Percentiles rank a stretch among this genome's conserved stretches.
Conservation (phyloP, 2,797 vertebrate species). For the Harpagifer antarcticus region DNA sequence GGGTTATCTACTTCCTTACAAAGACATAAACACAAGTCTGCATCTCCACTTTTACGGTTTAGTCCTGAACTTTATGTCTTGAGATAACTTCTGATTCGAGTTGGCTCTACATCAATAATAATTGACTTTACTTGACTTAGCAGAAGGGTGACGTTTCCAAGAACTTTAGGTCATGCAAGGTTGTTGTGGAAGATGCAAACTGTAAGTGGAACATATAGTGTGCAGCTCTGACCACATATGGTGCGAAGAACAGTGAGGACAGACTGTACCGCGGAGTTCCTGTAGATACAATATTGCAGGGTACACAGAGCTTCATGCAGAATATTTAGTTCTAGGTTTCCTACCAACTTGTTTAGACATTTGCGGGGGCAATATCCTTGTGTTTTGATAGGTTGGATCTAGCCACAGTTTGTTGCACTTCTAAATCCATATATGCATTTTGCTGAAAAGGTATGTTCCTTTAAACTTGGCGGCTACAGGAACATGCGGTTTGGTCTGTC, state of each 20-base stretch:
- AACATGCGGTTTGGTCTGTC: slow-evolving; percentile 9
- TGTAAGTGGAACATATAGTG: neutral
- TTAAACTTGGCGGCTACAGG: neutral
- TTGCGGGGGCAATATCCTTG: too few species aligned
- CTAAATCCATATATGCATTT: too few species aligned
- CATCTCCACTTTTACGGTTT: neutral
- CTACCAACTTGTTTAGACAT: too few species aligned
- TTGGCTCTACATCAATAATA: too few species aligned
- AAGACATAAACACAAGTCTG: neutral
- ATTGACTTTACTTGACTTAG: too few species aligned
- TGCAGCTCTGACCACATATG: neutral
- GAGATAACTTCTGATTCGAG: too few species aligned
- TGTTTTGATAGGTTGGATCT: too few species aligned
- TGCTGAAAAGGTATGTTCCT: neutral
- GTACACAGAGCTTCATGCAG: neutral
- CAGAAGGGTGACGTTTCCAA: neutral
- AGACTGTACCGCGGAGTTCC: neutral
- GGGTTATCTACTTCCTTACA: neutral
- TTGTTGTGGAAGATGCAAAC: slow-evolving; percentile 4
- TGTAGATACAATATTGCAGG: neutral
- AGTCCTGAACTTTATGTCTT: too few species aligned
- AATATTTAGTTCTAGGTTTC: neutral
- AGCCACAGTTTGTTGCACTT: too few species aligned
- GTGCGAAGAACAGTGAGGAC: neutral
- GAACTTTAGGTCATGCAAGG: neutral